Conservation (phyloP, 2,888 invertebrate genomes). For the Rhaphigaster nebulosa region DNA sequence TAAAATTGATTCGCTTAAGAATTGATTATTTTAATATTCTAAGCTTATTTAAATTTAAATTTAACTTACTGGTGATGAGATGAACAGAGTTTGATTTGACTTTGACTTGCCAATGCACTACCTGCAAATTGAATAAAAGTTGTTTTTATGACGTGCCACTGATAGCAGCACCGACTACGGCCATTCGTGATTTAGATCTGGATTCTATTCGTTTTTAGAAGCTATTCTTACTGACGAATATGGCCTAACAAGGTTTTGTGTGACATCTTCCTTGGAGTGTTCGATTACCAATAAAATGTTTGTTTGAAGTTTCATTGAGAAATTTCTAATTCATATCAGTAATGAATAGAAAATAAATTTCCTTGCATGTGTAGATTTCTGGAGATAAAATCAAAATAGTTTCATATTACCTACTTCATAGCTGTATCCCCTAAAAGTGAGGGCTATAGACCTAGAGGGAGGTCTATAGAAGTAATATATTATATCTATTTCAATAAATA, state of each 20-base stretch:
- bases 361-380: background rate
- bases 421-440: background rate
- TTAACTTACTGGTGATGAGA: too few relatives aligned
- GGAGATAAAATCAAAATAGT: background rate
- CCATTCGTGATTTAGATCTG: background rate
- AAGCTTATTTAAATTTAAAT: background rate
- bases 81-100: background rate
- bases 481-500: background rate
- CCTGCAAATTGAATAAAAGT: constrained; percentile 4
- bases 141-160: constrained; percentile 13
- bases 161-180: constrained; percentile 36
- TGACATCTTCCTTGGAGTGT: background rate
- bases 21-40: background rate
- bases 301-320: background rate
- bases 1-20: background rate
- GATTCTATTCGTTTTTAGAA: background rate
- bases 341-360: background rate
- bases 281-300: background rate
- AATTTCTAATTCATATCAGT: background rate
- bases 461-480: background rate
- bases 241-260: constrained; percentile 12
- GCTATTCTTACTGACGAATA: constrained; percentile 14
- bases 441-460: too few relatives aligned
- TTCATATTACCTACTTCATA: background rate
- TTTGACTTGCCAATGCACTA: constrained; percentile 25